These are phyloP conservation scores for Helicoverpa armigera DNA, from an alignment of 1,140 invertebrate genomes.

Conservation along the genomic window DNA sequence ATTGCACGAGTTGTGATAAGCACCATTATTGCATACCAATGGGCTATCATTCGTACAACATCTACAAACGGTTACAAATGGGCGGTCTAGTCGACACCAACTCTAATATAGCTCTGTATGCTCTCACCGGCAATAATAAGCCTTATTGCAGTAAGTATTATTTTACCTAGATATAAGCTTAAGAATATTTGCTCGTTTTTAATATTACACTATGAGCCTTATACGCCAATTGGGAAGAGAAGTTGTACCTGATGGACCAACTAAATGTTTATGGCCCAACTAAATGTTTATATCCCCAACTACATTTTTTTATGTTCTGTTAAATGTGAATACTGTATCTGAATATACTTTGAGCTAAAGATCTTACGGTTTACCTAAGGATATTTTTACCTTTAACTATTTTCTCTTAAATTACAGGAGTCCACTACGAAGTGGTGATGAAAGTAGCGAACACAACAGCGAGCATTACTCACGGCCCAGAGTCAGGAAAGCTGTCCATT, in stretches of 20 bases:
- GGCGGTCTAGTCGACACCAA: constrained; percentile 80
- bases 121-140: constrained; percentile 89
- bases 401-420: constrained; percentile 85
- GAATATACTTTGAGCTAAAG: too few relatives aligned
- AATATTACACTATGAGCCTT: too few relatives aligned
- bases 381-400: not conserved
- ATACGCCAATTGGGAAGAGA: too few relatives aligned
- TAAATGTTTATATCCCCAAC: too few relatives aligned
- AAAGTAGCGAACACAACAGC: constrained; percentile 91
- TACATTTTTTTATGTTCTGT: too few relatives aligned
- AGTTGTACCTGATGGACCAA: too few relatives aligned
- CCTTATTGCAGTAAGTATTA: constrained; percentile 92
- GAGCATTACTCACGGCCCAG: constrained; percentile 91
- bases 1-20: constrained; percentile 91
- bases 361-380: too few relatives aligned
- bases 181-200: too few relatives aligned
- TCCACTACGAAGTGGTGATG: constrained; percentile 91
- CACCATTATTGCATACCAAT: constrained; percentile 90
- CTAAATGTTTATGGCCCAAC: too few relatives aligned
- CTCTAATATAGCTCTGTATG: constrained; percentile 88
- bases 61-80: constrained; percentile 83
- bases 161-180: constrained; percentile 16
- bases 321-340: too few relatives aligned
- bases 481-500: constrained; percentile 91
- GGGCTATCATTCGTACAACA: constrained; percentile 88